These are phyloP conservation scores for Hoplostethus atlanticus DNA, from an alignment of 2,797 vertebrate genomes.

Conservation along the genomic window DNA sequence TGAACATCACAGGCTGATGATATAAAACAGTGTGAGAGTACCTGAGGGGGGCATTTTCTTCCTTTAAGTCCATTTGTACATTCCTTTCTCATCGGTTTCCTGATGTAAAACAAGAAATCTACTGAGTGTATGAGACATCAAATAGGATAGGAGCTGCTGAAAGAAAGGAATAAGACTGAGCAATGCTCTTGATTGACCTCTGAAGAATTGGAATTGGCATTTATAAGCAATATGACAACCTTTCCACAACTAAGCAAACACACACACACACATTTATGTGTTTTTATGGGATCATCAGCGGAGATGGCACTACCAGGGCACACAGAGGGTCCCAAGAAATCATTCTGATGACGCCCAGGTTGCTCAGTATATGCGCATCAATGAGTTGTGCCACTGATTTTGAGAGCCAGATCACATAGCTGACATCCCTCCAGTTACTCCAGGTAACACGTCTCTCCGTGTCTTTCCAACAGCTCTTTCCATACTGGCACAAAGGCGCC, in stretches of 20 bases:
- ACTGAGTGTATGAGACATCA: constrained; percentile 22
- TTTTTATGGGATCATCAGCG: constrained; percentile 6
- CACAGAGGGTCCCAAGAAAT: constrained; percentile 39
- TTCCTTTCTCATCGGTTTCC: constrained; percentile 5
- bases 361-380: constrained; percentile 40
- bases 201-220: constrained; percentile 16
- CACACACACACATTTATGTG: neutral
- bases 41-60: too few relatives aligned
- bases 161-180: constrained; percentile 26
- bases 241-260: neutral
- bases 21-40: too few relatives aligned
- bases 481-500: too few relatives aligned
- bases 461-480: too few relatives aligned
- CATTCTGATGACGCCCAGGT: constrained; percentile 45
- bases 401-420: neutral
- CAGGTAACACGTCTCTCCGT: too few relatives aligned
- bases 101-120: constrained; percentile 20
- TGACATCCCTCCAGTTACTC: too few relatives aligned
- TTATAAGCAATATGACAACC: constrained; percentile 21
- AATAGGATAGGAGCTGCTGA: neutral
- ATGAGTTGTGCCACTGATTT: constrained; percentile 39
- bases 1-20: too few relatives aligned
- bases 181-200: constrained; percentile 11
- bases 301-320: constrained; percentile 19
- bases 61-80: too few relatives aligned